These are phyloP conservation scores for Parambassis ranga DNA, from an alignment of 2,797 vertebrate species.

Conservation along the genomic window DNA sequence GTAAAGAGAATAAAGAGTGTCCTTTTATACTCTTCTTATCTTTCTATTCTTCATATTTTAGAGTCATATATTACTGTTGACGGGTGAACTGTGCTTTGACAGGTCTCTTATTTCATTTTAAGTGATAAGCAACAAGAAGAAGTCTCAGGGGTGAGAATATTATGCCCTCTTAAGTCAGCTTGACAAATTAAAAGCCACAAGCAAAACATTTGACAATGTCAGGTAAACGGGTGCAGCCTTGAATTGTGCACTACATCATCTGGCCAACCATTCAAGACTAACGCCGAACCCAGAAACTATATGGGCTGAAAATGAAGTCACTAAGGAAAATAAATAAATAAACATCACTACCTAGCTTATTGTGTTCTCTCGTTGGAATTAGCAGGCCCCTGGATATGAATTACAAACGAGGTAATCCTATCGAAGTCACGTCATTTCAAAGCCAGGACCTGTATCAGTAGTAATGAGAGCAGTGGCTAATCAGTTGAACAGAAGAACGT, in stretches of 20 bases:
- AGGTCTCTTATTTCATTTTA: constrained; percentile 57
- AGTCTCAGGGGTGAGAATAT: constrained; percentile 53
- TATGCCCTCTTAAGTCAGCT: constrained; percentile 57
- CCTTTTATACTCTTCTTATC: background rate
- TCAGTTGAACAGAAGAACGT: constrained; percentile 69
- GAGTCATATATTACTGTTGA: constrained; percentile 39
- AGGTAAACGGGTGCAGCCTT: constrained; percentile 23
- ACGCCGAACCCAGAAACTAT: constrained; percentile 3
- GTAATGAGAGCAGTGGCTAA: constrained; percentile 68
- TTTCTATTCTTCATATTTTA: constrained; percentile 36
- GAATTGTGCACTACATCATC: constrained; percentile 38
- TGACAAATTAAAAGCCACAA: constrained; percentile 61
- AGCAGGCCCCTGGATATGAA: constrained; percentile 46
- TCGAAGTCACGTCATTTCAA: constrained; percentile 57
- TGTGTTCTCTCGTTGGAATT: constrained; percentile 45
- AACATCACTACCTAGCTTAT: constrained; percentile 22
- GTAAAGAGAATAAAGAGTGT: background rate
- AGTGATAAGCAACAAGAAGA: constrained; percentile 48
- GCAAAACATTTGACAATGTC: constrained; percentile 43
- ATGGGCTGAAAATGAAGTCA: constrained; percentile 12
- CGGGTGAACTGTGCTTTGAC: constrained; percentile 51
- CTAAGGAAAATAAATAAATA: constrained; percentile 23
- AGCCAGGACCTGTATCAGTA: constrained; percentile 58
- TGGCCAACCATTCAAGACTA: constrained; percentile 10
- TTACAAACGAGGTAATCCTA: constrained; percentile 62